Percentiles rank a stretch among this genome's conserved stretches.
Evolutionary conservation across 2,797 vertebrate species (phyloP).

Genomic region (Leptatherina wallacei): DNA sequence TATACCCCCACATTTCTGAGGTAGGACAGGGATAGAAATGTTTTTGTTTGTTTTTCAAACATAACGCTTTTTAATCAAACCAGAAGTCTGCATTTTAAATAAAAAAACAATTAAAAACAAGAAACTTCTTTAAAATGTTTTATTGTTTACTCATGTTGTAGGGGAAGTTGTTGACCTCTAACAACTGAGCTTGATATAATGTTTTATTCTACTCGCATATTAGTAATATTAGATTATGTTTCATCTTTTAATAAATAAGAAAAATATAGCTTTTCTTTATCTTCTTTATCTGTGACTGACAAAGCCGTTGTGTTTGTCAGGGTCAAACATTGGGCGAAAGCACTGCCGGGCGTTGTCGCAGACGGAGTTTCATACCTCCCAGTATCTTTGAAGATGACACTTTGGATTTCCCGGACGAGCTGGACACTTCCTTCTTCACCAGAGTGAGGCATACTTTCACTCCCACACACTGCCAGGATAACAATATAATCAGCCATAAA

Average conservation of each 20-base stretch:
- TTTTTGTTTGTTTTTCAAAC: not conserved
- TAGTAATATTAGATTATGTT: too few species aligned
- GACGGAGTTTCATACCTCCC: constrained; percentile 92
- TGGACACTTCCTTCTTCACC: constrained; percentile 97
- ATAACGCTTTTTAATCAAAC: not conserved
- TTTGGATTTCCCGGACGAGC: constrained; percentile 91
- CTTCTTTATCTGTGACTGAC: too few species aligned
- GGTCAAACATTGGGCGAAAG: constrained; percentile 89
- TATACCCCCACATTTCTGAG: not conserved
- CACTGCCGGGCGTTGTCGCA: constrained; percentile 79
- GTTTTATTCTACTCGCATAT: too few species aligned
- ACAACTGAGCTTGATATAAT: too few species aligned
- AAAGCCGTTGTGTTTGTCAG: constrained; percentile 66
- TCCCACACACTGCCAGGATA: not conserved
- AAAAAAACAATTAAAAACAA: too few species aligned
- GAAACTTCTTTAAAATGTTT: not conserved
- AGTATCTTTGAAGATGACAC: constrained; percentile 95
- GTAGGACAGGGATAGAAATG: too few species aligned
- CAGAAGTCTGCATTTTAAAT: not conserved
- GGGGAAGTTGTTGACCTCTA: too few species aligned
- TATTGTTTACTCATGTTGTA: too few species aligned
- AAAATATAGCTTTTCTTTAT: too few species aligned
- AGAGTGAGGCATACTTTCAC: constrained; percentile 81
- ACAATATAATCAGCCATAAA: not conserved
- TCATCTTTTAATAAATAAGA: too few species aligned